Base-by-base conservation (phyloP, 2,888 invertebrate species). In the Cephalotes varians region DNA sequence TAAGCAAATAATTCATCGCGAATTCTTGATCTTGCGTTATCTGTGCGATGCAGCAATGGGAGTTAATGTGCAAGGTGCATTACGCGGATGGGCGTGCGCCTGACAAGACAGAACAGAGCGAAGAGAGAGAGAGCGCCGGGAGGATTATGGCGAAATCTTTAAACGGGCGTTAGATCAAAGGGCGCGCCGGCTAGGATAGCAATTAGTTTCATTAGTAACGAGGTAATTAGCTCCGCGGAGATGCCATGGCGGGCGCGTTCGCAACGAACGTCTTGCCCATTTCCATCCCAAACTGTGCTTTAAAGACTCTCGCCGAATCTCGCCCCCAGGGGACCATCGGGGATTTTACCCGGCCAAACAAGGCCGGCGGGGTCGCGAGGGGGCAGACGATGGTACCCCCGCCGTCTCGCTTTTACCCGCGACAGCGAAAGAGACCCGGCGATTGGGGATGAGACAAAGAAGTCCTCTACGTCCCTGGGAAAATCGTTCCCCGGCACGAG, bases 191-290 rank as follows among this genome's bases (percentile, higher is more conserved):
- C 83, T 73, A 83, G 86, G 83, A 86, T 88, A 86, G 83, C 89
- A 88, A 88, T 90, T 91, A 89, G 91, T 89, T 90, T 90, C 87
- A 86, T 91, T 91, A 90, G 86, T 88, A 85, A 90, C 81, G 85
- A 86, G 83, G 84, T 90, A 92, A 92, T 92, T 91, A 91, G 88
- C 88, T 89, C 82, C 82, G 71, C 84, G 79, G 65, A 69, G 44
- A 58, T 86, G 83, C 69, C 82, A 51, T n/a, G 65, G 28, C 65
- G 18, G 7, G n/a, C 49, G 67, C 7, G 31, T 4, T 31, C 37
- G 37, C 25, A 18, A 25, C 74, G 18, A 21, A 28, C 47, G 44
- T 12, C 62, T 49, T 31, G 54, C 54, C 69, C 54, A 15, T 40
- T 40, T 25, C 49, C 51, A 34, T 77, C 69, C 21, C 21, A 49